Percentiles rank a stretch among this genome's conserved stretches.
These are phyloP conservation scores for Sphaerophoria rueppellii DNA, from an alignment of 2,888 invertebrate species.

Conservation along the genomic window DNA sequence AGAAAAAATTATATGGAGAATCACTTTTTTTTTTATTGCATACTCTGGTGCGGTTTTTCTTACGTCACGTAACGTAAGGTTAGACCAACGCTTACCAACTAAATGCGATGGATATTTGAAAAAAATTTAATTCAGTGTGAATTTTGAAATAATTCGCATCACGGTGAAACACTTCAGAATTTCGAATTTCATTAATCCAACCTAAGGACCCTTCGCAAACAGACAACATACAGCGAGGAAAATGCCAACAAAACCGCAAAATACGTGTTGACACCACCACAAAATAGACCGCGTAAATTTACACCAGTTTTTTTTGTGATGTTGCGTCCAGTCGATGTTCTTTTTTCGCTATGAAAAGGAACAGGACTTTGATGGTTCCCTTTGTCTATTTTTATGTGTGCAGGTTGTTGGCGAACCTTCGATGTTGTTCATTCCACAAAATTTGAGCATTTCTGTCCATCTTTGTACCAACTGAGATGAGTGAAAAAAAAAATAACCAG, in stretches of 20 bases:
- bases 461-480: neutral
- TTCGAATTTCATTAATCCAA: constrained; percentile 66
- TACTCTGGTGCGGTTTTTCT: too few species aligned
- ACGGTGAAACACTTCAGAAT: constrained; percentile 51
- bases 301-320: constrained; percentile 41
- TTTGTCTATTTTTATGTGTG: neutral
- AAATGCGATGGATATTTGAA: too few species aligned
- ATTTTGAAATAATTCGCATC: neutral
- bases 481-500: neutral
- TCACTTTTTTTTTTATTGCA: too few species aligned
- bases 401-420: neutral
- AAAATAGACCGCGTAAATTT: constrained; percentile 59
- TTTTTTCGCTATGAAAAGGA: constrained; percentile 9
- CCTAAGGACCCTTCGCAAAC: constrained; percentile 30
- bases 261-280: constrained; percentile 46
- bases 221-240: neutral
- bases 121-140: too few species aligned
- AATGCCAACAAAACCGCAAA: constrained; percentile 22
- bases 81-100: too few species aligned
- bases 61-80: too few species aligned
- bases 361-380: neutral
- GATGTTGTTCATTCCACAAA: constrained; percentile 50
- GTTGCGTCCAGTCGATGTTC: constrained; percentile 22
- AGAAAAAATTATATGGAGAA: too few species aligned
- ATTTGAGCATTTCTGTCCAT: constrained; percentile 38